Evolutionary conservation across 2,797 vertebrate species (phyloP), one percentile per base, ranked within the genome.

Genomic region (Centroberyx gerrardi): DNA sequence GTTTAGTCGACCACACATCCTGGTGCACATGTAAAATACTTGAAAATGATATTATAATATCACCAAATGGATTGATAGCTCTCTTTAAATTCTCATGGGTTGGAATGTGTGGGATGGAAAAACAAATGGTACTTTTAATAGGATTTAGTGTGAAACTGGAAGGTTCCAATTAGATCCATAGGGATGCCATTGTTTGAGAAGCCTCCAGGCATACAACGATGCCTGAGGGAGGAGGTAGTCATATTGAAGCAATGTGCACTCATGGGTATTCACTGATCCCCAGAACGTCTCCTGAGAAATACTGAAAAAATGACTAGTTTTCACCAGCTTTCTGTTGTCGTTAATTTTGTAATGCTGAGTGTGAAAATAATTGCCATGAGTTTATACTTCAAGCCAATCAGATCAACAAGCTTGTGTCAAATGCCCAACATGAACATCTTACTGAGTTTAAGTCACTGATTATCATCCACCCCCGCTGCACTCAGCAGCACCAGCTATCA

Each of bases 201-300:
- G 81, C 83, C 85, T 88, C 78, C 68, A 76, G 85, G 86, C 88
- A 56, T 83, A 83, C 68, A 82, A 44, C 62, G 68, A 78, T 74
- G 85, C 90, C 82, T 67, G 18, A 67, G 84, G 85, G 86, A 88
- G 63, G 75, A 82, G 74, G 56, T 46, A 76, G 74, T 83, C 52
- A 69, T 62, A 63, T 49, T 80, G 75, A 89, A 76, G 53, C 36
- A 44, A n/a, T 15, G 54, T 29, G 22, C 53, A 29, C 89, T 84
- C 79, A 56, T 80, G 86, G 82, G 87, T 76, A 77, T 81, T 85
- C 65, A 72, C 74, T 89, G 88, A 92, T 91, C 78, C 88, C 48
- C 4, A n/a, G 72, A 33, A 69, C 1, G 8, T 82, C 87, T 80
- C 80, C 51, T 55, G 75, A 81, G 76, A 75, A 80, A 80, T 80